These are phyloP conservation scores for Coenonympha arcania DNA, from an alignment of 2,888 invertebrate genomes.

Conservation along the genomic window DNA sequence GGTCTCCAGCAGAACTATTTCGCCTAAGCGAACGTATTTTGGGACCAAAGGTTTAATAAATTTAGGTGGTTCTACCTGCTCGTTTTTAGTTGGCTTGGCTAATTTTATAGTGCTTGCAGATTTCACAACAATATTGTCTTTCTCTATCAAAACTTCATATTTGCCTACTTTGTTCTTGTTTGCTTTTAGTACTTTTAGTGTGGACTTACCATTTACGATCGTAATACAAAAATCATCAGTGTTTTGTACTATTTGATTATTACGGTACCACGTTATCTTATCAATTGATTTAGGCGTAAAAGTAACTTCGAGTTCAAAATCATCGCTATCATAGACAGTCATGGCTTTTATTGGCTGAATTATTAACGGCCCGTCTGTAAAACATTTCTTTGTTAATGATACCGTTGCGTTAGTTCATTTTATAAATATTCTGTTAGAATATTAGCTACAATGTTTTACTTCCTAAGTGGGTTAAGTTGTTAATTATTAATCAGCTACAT, in stretches of 20 bases:
- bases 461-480: background rate
- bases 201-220: slow-evolving; percentile 76
- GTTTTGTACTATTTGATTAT: slow-evolving; percentile 82
- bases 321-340: slow-evolving; percentile 79
- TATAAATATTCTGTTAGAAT: background rate
- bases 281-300: slow-evolving; percentile 81
- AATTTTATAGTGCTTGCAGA: slow-evolving; percentile 89
- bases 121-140: slow-evolving; percentile 83
- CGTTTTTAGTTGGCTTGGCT: slow-evolving; percentile 74
- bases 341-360: slow-evolving; percentile 84
- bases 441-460: background rate
- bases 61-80: slow-evolving; percentile 79
- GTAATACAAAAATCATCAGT: slow-evolving; percentile 76
- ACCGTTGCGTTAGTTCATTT: slow-evolving; percentile 24
- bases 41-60: slow-evolving; percentile 83
- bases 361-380: slow-evolving; percentile 76
- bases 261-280: slow-evolving; percentile 88
- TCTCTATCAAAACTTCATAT: slow-evolving; percentile 87
- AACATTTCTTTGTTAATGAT: slow-evolving; percentile 38
- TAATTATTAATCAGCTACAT: background rate
- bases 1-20: slow-evolving; percentile 85
- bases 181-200: slow-evolving; percentile 77
- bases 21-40: slow-evolving; percentile 79
- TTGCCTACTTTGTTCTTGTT: slow-evolving; percentile 86
- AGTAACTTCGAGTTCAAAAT: slow-evolving; percentile 79